Conservation (phyloP, 1,140 invertebrate species). For the Melanaphis sacchari region DNA sequence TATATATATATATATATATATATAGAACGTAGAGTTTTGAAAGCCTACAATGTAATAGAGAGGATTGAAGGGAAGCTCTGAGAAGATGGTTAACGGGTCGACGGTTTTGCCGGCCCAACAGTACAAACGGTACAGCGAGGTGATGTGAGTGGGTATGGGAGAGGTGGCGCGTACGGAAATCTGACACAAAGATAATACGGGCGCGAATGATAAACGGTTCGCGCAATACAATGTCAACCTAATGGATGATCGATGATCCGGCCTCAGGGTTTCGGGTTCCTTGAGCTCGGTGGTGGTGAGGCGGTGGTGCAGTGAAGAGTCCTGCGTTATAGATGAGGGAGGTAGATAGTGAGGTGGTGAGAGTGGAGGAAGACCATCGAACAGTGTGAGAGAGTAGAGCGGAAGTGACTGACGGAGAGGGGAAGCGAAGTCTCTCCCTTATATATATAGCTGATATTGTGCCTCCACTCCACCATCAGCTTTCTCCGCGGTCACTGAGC, state of each 20-base stretch:
- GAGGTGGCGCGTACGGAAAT: slow-evolving; percentile 30
- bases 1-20: background rate
- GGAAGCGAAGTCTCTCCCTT: background rate
- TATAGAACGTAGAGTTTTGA: background rate
- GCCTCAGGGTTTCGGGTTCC: slow-evolving; percentile 35
- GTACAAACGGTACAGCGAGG: background rate
- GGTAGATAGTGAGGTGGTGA: background rate
- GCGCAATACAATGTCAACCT: slow-evolving; percentile 56
- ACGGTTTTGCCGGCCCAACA: slow-evolving; percentile 35
- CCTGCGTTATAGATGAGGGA: background rate
- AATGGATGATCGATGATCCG: slow-evolving; percentile 58
- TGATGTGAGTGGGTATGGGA: background rate
- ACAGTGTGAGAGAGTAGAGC: background rate
- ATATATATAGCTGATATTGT: background rate
- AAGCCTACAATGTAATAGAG: background rate
- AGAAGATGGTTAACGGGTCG: slow-evolving; percentile 40
- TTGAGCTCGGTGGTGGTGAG: background rate
- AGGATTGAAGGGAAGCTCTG: background rate
- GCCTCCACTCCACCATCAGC: background rate
- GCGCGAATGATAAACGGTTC: slow-evolving; percentile 54
- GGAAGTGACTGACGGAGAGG: background rate
- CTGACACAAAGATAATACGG: slow-evolving; percentile 57
- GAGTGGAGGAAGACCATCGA: background rate
- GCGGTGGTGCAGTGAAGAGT: background rate
- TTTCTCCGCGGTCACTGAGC: slow-evolving; percentile 34